Evolutionary conservation across 2,888 invertebrate genomes (phyloP), one percentile per base, ranked within the genome.

Genomic region (Leptothorax acervorum): DNA sequence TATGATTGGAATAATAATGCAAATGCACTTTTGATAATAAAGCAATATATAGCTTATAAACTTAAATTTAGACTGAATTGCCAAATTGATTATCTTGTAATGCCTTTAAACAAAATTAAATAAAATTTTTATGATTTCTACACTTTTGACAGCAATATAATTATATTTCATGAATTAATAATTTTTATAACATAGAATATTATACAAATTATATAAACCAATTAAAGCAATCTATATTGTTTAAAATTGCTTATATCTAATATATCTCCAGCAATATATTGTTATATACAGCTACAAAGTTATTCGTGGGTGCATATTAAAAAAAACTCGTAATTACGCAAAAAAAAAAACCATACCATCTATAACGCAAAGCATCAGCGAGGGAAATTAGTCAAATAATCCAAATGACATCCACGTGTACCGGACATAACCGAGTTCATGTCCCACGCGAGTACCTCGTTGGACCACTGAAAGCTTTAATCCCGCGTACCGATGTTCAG

Each of bases 401-500:
- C 23, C 23, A 39, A 74, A 60, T 31, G 2, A 6, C 4, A 11
- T 55, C 39, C 53, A 23, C 39, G 53, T 53, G n/a, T 70, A 2
- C 15, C 11, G 18, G 12, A 2, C 18, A 60, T 60, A 48, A 28
- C 11, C 35, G 15, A 62, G 23, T 75, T 75, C 28, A 51, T 23
- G 51, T 63, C 48, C 35, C 48, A 18, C 11, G 48, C n/a, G 74
- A 62, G 8, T 31, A 45, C 18, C 11, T 15, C 28, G 28, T 6
- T 31, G 60, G 9, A 28, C 18, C 57, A 45, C 12, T n/a, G 62
- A 75, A 75, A 75, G 62, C 15, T 75, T 62, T 45, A 31, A 75
- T 75, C 63, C 23, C 35, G 35, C 15, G 11, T 23, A 35, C 28
- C 15, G 31, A 39, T 71, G 42, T 31, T 48, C 39, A 11, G 35